Conservation (phyloP, 2,113 vertebrate genomes). For the Corvus hawaiiensis region DNA sequence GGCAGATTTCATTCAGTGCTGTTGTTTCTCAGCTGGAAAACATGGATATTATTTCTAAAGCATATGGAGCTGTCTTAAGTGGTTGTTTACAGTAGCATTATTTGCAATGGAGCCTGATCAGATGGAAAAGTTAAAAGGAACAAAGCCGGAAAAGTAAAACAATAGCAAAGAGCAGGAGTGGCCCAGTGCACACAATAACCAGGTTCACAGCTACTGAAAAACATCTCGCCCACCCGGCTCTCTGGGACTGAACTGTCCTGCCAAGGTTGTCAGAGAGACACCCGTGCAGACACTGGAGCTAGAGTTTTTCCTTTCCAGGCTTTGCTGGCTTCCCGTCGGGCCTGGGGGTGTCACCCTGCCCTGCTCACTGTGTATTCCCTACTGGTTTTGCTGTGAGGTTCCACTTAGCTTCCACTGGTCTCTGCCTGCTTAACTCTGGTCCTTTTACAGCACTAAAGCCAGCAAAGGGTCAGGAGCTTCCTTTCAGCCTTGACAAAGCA, state of each 20-base stretch:
- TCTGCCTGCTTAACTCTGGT: neutral
- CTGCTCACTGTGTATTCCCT: neutral
- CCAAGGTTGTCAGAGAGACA: neutral
- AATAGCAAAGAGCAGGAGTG: constrained; percentile 43
- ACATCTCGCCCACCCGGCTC: neutral
- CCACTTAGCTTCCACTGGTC: neutral
- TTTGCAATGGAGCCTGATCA: neutral
- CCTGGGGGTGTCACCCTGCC: neutral
- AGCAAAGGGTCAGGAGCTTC: neutral
- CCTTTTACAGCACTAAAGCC: neutral
- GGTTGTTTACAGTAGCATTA: constrained; percentile 35
- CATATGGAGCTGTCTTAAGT: neutral
- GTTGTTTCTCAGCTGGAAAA: neutral
- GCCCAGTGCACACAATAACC: neutral
- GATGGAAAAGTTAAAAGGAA: constrained; percentile 36
- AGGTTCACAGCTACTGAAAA: constrained; percentile 36
- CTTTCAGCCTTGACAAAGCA: neutral
- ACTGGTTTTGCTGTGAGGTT: neutral
- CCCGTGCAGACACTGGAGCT: neutral
- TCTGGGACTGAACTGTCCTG: neutral
- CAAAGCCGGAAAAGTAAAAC: constrained; percentile 49
- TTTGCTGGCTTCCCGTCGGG: neutral
- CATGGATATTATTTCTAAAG: neutral
- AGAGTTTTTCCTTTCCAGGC: neutral
- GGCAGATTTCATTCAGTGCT: neutral